phyloP scores from a whole-genome alignment of 2,797 vertebrate genomes.

The Spinus olivaceus region DNA sequence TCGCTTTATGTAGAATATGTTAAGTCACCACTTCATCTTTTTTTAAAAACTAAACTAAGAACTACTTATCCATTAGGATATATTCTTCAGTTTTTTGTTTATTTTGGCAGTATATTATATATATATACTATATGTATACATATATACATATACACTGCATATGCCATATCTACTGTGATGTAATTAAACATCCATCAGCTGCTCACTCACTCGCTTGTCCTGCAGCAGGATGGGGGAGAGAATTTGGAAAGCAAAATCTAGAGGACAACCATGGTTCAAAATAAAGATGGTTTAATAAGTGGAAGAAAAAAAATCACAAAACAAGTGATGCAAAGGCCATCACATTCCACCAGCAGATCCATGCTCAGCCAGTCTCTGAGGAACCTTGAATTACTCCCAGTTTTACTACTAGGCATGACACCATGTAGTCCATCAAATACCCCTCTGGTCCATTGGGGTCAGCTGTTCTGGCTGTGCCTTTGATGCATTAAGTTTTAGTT shows the following conservation, averaged over 20 bases:
- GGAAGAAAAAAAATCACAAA: background rate
- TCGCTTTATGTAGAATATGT: background rate
- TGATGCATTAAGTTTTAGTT: background rate
- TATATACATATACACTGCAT: background rate
- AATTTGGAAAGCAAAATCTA: background rate
- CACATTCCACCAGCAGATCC: background rate
- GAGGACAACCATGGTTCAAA: background rate
- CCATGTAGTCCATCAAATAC: background rate
- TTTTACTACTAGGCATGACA: background rate
- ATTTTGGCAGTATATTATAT: background rate
- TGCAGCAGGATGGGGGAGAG: background rate
- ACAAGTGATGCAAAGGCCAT: background rate
- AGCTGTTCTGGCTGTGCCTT: background rate
- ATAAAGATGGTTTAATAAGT: background rate
- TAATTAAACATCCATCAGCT: background rate
- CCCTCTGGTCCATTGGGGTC: background rate
- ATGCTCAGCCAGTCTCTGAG: background rate
- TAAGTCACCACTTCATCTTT: background rate
- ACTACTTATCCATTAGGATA: background rate
- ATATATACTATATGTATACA: background rate
- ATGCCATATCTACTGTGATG: background rate
- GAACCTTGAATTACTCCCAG: background rate
- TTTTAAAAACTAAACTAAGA: background rate
- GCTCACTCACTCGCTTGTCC: background rate
- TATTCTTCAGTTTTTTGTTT: background rate